These are phyloP conservation scores for Galeopterus variegatus DNA, from an alignment of 2,113 vertebrate genomes.

Conservation along the genomic window DNA sequence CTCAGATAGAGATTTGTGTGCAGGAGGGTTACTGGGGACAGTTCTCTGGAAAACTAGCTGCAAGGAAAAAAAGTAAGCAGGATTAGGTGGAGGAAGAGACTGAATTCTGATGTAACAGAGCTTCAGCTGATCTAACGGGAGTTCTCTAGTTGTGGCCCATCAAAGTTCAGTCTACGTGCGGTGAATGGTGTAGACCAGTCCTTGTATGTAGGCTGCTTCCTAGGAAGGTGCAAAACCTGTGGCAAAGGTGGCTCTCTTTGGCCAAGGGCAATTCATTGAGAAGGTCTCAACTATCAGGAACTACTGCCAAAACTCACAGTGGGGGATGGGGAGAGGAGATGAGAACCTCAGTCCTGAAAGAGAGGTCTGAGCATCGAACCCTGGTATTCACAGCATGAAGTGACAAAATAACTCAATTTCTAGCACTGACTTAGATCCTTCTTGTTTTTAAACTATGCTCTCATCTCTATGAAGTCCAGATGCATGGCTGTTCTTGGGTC, in stretches of 20 bases:
- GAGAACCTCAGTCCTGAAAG: neutral
- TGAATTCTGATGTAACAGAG: neutral
- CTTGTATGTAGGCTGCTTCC: neutral
- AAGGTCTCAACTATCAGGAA: neutral
- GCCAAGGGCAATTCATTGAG: neutral
- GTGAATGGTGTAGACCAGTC: neutral
- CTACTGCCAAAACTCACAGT: neutral
- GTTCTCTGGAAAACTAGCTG: neutral
- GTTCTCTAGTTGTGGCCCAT: neutral
- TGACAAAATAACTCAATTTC: neutral
- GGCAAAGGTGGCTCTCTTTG: neutral
- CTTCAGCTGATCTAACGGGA: too few relatives aligned
- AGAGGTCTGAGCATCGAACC: neutral
- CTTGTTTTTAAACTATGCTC: slow-evolving; percentile 10
- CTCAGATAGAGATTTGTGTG: neutral
- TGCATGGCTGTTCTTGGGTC: neutral
- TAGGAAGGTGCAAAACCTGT: neutral
- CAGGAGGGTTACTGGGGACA: neutral
- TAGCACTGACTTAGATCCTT: neutral
- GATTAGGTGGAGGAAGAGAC: neutral
- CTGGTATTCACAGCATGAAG: neutral
- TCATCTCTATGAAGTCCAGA: neutral
- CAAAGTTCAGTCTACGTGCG: neutral
- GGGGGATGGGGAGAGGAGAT: too few relatives aligned
- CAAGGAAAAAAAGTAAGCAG: neutral